Conservation (phyloP, 2,113 vertebrate genomes). For the human region GRCh38 chr16:61869501-61870000, state of each 20-base stretch:
- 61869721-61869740: not conserved
- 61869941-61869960: constrained; percentile 49
- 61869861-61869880: not conserved
- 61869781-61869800: not conserved
- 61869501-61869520: not conserved
- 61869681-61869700: not conserved
- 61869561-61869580: not conserved
- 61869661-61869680: not conserved
- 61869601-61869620: not conserved
- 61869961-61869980: constrained; percentile 71
- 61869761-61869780: not conserved
- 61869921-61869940: not conserved
- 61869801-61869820: not conserved
- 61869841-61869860: not conserved
- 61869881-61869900: not conserved
- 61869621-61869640: not conserved
- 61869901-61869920: constrained; percentile 24
- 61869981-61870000: constrained; percentile 52
- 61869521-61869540: not conserved
- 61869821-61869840: not conserved
- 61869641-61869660: not conserved
- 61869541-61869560: not conserved
- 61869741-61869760: not conserved
- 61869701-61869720: not conserved
- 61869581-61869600: not conserved